Conservation (phyloP, 2,113 vertebrate genomes). For the Gasterosteus aculeatus region DNA sequence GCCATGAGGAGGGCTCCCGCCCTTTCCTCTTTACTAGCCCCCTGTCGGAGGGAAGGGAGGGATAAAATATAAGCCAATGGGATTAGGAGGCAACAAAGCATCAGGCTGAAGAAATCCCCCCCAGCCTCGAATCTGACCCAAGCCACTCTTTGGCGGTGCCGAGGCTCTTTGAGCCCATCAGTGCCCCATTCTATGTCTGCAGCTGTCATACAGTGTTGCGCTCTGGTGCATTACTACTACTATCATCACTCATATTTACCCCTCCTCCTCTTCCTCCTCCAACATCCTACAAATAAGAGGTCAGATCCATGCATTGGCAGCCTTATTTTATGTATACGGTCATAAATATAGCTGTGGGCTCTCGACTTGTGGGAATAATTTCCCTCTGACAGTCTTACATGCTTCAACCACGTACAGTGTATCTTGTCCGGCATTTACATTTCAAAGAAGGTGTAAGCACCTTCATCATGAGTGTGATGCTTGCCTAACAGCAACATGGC, state of each 20-base stretch:
- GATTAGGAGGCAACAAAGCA: slow-evolving; percentile 80
- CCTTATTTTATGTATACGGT: slow-evolving; percentile 48
- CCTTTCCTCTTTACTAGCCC: slow-evolving; percentile 70
- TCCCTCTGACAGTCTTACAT: slow-evolving; percentile 46
- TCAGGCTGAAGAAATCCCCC: slow-evolving; percentile 75
- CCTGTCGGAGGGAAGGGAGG: slow-evolving; percentile 73
- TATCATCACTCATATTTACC: slow-evolving; percentile 25
- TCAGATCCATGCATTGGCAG: slow-evolving; percentile 28
- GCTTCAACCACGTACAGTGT: slow-evolving; percentile 33
- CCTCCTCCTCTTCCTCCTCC: not conserved
- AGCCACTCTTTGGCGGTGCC: slow-evolving; percentile 41
- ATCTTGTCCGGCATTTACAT: slow-evolving; percentile 70
- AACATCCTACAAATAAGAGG: slow-evolving; percentile 26
- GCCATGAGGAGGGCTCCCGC: slow-evolving; percentile 53
- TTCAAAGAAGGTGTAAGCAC: slow-evolving; percentile 60
- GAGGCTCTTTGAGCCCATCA: slow-evolving; percentile 48
- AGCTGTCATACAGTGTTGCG: slow-evolving; percentile 30
- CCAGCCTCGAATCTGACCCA: slow-evolving; percentile 56
- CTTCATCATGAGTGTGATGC: slow-evolving; percentile 64
- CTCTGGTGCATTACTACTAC: not conserved
- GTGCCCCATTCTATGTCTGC: slow-evolving; percentile 8
- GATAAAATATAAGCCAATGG: slow-evolving; percentile 77
- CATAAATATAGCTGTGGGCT: slow-evolving; percentile 44
- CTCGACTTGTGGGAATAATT: slow-evolving; percentile 41
- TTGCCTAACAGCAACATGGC: slow-evolving; percentile 57